Evolutionary conservation across 2,888 invertebrate species (phyloP), one percentile per base, ranked within the genome.

Genomic region (Drosophila paranaensis): DNA sequence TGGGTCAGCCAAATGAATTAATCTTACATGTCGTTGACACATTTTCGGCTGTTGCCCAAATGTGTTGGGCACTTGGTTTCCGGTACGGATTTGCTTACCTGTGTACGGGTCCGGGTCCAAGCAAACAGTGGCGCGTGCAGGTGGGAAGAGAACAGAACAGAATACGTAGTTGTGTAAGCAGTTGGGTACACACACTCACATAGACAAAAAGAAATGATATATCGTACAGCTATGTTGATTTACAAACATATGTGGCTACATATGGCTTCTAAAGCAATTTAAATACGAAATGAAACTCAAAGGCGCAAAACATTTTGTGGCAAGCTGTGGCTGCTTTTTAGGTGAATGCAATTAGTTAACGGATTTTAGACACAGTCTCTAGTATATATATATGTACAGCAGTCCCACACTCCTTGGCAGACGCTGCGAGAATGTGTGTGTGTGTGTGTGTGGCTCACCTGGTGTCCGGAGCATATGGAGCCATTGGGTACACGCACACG

Each of bases 401-500:
- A 6, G 43, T 16, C 27, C 55, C 35, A 50, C 57, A 35, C 51
- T 20, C 55, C 50, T 30, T 51, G 45, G 14, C 67, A 66, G 37
- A 39, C 65, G 67, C 48, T 53, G 48, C 48, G 51, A 33, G 39
- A 33, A 33, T n/a, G n/a, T n/a, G 20, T 20, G 20, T 20, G 20
- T 53, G 46, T 60, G 54, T 53, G 53, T 39, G 54, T 30, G 40
- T 40, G 40, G 60, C 81, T 93, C 93, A 93, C 93, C 93, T 93
- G 93, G 88, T 93, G 93, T 92, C 93, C 93, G 77, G 93, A 93
- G 85, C 93, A 93, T 79, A 93, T 92, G 61, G 93, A 93, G 85
- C 93, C 93, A 79, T 93, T 93, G 74, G 93, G 93, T 79, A 93
- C 93, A 75, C 93, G 92, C 74, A 93, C 92, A 77, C 93, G 92